Conservation (phyloP, 1,140 invertebrate species). For the Melipona quadrifasciata region DNA sequence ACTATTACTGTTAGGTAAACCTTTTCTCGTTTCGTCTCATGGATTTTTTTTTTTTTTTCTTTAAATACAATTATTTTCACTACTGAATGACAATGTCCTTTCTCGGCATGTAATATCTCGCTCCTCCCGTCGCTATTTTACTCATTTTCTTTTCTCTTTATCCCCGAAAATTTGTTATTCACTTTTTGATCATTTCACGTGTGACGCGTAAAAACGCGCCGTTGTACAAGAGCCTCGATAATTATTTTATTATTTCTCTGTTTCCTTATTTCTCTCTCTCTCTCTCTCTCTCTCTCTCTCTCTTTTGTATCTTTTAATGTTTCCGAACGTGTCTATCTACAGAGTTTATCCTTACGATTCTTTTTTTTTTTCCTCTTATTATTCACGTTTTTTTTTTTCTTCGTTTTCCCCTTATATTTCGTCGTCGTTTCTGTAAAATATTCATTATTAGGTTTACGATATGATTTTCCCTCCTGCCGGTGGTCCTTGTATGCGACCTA, state of each 20-base stretch:
- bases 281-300: slow-evolving; percentile 41
- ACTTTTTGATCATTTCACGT: slow-evolving; percentile 43
- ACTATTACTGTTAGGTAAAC: slow-evolving; percentile 78
- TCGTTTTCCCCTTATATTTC: slow-evolving; percentile 51
- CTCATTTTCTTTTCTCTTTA: slow-evolving; percentile 56
- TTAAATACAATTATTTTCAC: slow-evolving; percentile 80
- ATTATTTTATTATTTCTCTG: slow-evolving; percentile 61
- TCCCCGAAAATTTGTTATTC: slow-evolving; percentile 67
- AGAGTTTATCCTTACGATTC: slow-evolving; percentile 31
- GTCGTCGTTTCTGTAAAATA: slow-evolving; percentile 79
- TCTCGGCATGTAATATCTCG: slow-evolving; percentile 37
- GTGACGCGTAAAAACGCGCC: background rate
- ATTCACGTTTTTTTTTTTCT: too few relatives aligned
- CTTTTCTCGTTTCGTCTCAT: slow-evolving; percentile 65
- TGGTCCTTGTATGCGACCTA: slow-evolving; percentile 60
- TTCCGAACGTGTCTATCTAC: slow-evolving; percentile 22
- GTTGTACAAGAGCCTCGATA: slow-evolving; percentile 64
- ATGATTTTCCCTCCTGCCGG: slow-evolving; percentile 78
- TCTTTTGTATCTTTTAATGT: slow-evolving; percentile 50
- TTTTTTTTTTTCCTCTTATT: slow-evolving; percentile 32
- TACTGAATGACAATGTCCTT: slow-evolving; percentile 78
- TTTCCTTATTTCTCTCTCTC: slow-evolving; percentile 67
- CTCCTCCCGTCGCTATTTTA: slow-evolving; percentile 46
- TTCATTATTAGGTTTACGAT: slow-evolving; percentile 82
- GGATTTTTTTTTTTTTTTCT: slow-evolving; percentile 63